Evolutionary conservation across 2,797 vertebrate genomes (phyloP).

Genomic region (Cirrhinus molitorella): DNA sequence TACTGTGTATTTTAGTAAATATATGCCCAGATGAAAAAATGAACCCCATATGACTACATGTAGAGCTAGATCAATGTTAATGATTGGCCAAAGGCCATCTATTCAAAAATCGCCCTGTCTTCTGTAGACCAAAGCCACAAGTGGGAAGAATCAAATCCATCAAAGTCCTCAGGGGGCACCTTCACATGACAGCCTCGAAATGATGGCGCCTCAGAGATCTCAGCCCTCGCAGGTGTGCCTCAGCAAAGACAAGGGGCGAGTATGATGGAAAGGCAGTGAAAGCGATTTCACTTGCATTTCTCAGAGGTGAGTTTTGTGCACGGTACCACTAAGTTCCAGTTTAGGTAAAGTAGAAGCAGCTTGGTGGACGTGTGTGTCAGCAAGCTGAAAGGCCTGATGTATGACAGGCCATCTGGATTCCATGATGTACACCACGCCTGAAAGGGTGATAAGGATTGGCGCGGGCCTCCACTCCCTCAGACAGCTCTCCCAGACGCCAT

Average conservation of each 20-base stretch:
- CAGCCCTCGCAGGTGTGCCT: constrained; percentile 18
- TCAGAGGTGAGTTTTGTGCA: constrained; percentile 38
- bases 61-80: constrained; percentile 30
- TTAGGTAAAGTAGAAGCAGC: constrained; percentile 43
- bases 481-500: constrained; percentile 59
- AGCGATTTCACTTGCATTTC: constrained; percentile 16
- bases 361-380: constrained; percentile 48
- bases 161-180: constrained; percentile 29
- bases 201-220: constrained; percentile 34
- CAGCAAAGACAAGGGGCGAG: constrained; percentile 22
- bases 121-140: constrained; percentile 31
- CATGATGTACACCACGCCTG: constrained; percentile 60
- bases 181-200: constrained; percentile 35
- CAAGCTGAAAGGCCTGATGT: constrained; percentile 60
- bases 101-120: background rate
- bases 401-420: constrained; percentile 63
- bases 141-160: constrained; percentile 32
- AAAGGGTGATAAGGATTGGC: constrained; percentile 61
- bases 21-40: background rate
- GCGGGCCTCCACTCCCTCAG: constrained; percentile 41
- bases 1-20: background rate
- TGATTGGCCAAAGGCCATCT: background rate
- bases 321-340: constrained; percentile 34
- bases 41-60: background rate
- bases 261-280: constrained; percentile 45